These are phyloP conservation scores for Chydorus sphaericus DNA, from an alignment of 2,888 invertebrate species.

Conservation along the genomic window DNA sequence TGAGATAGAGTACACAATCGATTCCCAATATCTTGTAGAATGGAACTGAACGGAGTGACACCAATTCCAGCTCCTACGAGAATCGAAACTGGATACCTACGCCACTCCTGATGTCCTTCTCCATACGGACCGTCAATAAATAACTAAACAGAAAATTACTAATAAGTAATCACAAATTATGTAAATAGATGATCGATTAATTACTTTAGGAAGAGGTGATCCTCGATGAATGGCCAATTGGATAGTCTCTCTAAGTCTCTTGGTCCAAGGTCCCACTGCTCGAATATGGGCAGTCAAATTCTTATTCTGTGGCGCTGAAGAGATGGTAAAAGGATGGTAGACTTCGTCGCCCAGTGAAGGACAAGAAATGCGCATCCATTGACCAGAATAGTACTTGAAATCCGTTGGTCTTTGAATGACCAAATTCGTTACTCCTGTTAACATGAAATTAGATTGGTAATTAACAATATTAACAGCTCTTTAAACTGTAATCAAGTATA, in stretches of 20 bases:
- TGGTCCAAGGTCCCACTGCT: constrained; percentile 46
- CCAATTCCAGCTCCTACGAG: constrained; percentile 47
- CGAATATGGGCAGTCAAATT: constrained; percentile 41
- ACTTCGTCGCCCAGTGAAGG: constrained; percentile 36
- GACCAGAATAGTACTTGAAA: constrained; percentile 46
- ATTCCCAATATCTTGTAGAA: constrained; percentile 45
- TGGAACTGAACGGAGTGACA: constrained; percentile 48
- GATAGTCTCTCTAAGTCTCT: constrained; percentile 30
- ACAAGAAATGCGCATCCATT: constrained; percentile 46
- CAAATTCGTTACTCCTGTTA: constrained; percentile 41
- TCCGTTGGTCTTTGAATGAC: constrained; percentile 41
- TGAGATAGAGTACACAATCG: no score
- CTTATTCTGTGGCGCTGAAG: constrained; percentile 44
- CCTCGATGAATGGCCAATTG: constrained; percentile 21
- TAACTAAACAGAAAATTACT: no score
- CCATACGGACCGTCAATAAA: constrained; percentile 47
- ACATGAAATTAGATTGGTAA: no score
- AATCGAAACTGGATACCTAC: constrained; percentile 41
- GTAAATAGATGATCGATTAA: no score
- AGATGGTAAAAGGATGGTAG: constrained; percentile 46
- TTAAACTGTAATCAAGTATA: not conserved
- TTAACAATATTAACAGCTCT: no score
- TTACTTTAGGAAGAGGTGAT: constrained; percentile 27
- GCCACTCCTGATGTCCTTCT: constrained; percentile 48
- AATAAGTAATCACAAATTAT: no score